Conservation (phyloP, 2,113 vertebrate genomes). For the Thinocorus orbignyianus region DNA sequence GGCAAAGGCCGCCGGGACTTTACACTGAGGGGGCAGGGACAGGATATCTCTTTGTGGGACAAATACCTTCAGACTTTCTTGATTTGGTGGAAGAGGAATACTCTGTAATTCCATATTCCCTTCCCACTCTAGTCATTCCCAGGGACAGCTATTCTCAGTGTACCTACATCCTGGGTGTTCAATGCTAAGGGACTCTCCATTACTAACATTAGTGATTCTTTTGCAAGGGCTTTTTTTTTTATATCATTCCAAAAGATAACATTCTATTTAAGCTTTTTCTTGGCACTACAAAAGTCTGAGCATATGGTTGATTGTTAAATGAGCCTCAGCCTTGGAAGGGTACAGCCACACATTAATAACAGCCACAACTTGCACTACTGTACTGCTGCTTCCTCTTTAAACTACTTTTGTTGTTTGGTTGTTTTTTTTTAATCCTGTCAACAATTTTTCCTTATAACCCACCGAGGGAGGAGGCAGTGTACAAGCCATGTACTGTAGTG, state of each 20-base stretch:
- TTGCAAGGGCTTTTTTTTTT: background rate
- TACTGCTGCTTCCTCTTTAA: background rate
- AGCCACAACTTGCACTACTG: background rate
- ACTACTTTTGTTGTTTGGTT: background rate
- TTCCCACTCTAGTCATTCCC: background rate
- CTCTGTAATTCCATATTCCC: background rate
- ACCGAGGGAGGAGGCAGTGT: background rate
- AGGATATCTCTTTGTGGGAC: background rate
- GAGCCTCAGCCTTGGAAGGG: slow-evolving; percentile 50
- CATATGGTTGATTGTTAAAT: slow-evolving; percentile 56
- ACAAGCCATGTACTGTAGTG: background rate
- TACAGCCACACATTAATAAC: background rate
- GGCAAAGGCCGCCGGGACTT: background rate
- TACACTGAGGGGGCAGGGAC: background rate
- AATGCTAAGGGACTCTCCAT: background rate
- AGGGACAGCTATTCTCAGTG: background rate
- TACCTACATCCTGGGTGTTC: background rate
- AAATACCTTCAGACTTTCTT: background rate
- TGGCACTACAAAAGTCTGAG: background rate
- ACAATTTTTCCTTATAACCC: background rate
- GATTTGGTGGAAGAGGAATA: background rate
- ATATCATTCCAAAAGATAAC: slow-evolving; percentile 1
- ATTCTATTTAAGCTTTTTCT: slow-evolving; percentile 28
- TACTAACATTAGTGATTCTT: background rate
- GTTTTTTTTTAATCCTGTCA: background rate